A percentile compares a stretch with the other conserved stretches of the same genome.
Evolutionary conservation across 1,140 invertebrate species (phyloP).

Genomic region (Drosophila sucinea): DNA sequence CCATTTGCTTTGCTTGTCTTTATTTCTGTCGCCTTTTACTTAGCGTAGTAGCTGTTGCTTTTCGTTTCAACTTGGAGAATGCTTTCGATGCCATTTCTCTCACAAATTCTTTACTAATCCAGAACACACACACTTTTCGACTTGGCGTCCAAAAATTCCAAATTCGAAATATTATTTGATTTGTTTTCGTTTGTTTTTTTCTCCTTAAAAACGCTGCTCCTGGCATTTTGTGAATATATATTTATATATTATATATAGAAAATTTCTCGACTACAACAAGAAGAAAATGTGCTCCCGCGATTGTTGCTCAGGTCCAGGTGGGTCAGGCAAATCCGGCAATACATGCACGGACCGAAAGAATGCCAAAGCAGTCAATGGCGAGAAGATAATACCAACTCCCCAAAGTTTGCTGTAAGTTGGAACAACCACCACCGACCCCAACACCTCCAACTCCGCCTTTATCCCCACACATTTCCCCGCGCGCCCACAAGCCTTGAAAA

Average conservation of each 20-base stretch:
- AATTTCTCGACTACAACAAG: neutral
- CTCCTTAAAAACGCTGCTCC: neutral
- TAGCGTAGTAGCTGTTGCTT: neutral
- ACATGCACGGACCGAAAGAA: conserved; percentile 46
- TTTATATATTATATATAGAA: conserved; percentile 2
- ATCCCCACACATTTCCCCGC: neutral
- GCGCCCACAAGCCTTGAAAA: too few relatives aligned
- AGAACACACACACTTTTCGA: neutral
- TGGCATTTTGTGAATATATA: conserved; percentile 2
- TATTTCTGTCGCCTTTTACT: neutral
- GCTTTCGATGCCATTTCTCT: conserved; percentile 2
- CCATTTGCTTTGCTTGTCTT: too few relatives aligned
- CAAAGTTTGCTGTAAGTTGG: conserved; percentile 68
- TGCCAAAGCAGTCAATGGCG: neutral
- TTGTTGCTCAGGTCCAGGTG: conserved; percentile 48
- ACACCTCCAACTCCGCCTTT: neutral
- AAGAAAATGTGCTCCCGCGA: conserved; percentile 65
- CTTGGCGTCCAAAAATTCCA: neutral
- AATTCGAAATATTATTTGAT: conserved; percentile 19
- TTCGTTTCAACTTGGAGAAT: neutral
- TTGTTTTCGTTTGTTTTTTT: neutral
- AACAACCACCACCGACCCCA: neutral
- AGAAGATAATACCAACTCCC: conserved; percentile 59
- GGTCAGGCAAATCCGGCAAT: conserved; percentile 41
- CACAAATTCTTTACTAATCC: neutral